These are phyloP conservation scores for Pyrochroa serraticornis DNA, from an alignment of 2,888 invertebrate genomes.

Conservation along the genomic window DNA sequence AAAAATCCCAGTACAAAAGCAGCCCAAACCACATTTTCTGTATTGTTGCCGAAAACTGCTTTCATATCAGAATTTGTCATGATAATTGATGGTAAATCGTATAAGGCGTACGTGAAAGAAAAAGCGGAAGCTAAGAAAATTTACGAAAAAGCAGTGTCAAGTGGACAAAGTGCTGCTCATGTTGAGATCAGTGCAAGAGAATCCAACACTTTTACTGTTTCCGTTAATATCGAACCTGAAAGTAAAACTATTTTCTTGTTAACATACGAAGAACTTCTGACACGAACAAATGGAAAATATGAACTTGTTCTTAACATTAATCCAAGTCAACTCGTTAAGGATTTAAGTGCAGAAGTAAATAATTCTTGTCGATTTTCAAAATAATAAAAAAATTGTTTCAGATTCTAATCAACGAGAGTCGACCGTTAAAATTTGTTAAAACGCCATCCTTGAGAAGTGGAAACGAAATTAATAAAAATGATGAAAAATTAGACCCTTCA, in stretches of 20 bases:
- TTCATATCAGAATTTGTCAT: slow-evolving; percentile 71
- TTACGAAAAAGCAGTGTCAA: slow-evolving; percentile 54
- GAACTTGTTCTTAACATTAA: slow-evolving; percentile 70
- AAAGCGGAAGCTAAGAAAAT: slow-evolving; percentile 64
- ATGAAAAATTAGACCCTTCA: slow-evolving; percentile 54
- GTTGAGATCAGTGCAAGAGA: slow-evolving; percentile 65
- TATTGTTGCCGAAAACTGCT: slow-evolving; percentile 69
- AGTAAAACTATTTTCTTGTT: slow-evolving; percentile 68
- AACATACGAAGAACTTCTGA: slow-evolving; percentile 73
- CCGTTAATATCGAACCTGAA: slow-evolving; percentile 67
- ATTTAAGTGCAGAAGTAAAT: slow-evolving; percentile 60
- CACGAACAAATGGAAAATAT: slow-evolving; percentile 67
- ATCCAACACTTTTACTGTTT: slow-evolving; percentile 70
- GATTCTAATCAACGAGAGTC: slow-evolving; percentile 18
- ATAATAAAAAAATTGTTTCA: slow-evolving; percentile 1
- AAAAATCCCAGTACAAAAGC: slow-evolving; percentile 64
- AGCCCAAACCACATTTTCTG: slow-evolving; percentile 67
- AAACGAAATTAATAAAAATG: slow-evolving; percentile 45
- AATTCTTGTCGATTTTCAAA: neutral
- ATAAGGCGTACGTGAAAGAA: slow-evolving; percentile 67
- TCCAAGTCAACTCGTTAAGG: slow-evolving; percentile 67
- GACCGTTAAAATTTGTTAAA: slow-evolving; percentile 12
- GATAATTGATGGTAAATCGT: slow-evolving; percentile 65
- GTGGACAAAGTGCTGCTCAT: slow-evolving; percentile 65
- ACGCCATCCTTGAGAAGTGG: slow-evolving; percentile 14